Evolutionary conservation across 2,113 vertebrate genomes (phyloP).

Genomic region (Myiozetetes cayanensis): DNA sequence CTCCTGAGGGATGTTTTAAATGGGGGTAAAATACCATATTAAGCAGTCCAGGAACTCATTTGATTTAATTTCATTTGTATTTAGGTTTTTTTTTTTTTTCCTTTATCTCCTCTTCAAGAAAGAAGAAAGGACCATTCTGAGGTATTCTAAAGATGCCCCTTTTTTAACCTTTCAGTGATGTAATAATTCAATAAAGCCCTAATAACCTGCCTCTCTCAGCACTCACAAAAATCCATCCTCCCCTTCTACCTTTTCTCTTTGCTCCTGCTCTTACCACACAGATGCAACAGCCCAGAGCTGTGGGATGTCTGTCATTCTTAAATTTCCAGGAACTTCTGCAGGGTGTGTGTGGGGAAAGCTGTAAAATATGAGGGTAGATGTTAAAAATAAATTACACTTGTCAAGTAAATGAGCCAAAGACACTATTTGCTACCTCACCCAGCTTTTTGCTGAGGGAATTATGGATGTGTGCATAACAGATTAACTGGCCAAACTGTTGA

Average conservation of each 20-base stretch:
- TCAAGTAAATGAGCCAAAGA: neutral
- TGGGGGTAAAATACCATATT: neutral
- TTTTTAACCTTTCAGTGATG: neutral
- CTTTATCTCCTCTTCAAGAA: conserved; percentile 55
- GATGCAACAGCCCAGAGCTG: neutral
- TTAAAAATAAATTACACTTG: neutral
- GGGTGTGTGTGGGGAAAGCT: neutral
- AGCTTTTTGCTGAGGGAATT: neutral
- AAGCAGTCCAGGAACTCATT: conserved; percentile 46
- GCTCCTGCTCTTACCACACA: neutral
- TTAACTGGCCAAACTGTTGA: neutral
- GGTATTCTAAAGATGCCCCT: conserved; percentile 40
- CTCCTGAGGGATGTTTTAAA: conserved; percentile 35
- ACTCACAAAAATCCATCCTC: neutral
- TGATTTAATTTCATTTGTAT: conserved; percentile 64
- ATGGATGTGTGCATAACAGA: neutral
- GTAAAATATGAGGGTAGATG: neutral
- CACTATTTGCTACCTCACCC: neutral
- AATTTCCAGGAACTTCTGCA: neutral
- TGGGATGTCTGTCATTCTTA: neutral
- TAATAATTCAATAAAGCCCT: neutral
- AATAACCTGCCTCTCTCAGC: neutral
- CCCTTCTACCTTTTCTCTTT: neutral
- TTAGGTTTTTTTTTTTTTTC: neutral
- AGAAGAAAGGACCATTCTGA: conserved; percentile 58